Conservation (phyloP, 1,140 invertebrate genomes). For the Ips nitidus region DNA sequence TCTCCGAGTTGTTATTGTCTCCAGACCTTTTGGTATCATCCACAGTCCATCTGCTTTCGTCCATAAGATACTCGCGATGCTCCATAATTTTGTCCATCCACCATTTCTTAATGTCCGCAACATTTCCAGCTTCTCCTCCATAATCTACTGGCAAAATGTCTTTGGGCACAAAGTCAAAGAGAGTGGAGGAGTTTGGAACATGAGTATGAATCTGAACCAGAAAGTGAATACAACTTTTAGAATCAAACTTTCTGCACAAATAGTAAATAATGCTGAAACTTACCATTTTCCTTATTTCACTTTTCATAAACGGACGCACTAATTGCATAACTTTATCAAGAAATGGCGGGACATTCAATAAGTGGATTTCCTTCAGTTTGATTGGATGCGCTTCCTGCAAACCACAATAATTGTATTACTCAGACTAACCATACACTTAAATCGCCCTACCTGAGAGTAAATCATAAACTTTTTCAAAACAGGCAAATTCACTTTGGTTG, state of each 20-base stretch:
- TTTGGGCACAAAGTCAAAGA: slow-evolving; percentile 62
- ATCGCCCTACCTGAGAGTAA: slow-evolving; percentile 58
- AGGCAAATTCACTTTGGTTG: slow-evolving; percentile 63
- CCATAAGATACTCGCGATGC: slow-evolving; percentile 45
- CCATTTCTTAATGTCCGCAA: slow-evolving; percentile 57
- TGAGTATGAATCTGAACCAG: slow-evolving; percentile 62
- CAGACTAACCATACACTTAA: not conserved
- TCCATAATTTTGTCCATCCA: slow-evolving; percentile 53
- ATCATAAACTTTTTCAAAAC: slow-evolving; percentile 68
- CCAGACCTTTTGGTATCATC: slow-evolving; percentile 46
- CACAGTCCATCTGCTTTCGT: slow-evolving; percentile 45
- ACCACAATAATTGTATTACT: not conserved
- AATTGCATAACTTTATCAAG: slow-evolving; percentile 63
- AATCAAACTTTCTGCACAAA: not conserved
- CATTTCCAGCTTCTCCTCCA: slow-evolving; percentile 63
- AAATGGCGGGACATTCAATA: slow-evolving; percentile 66
- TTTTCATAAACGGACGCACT: slow-evolving; percentile 66
- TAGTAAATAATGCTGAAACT: too few relatives aligned
- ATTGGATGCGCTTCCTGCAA: slow-evolving; percentile 75
- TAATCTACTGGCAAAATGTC: slow-evolving; percentile 67
- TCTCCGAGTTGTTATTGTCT: slow-evolving; percentile 35
- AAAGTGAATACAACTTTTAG: slow-evolving; percentile 8
- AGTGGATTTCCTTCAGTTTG: slow-evolving; percentile 72
- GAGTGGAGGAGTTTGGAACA: slow-evolving; percentile 58
- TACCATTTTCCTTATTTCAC: slow-evolving; percentile 61